Base-by-base conservation (phyloP, 2,797 vertebrate genomes). In the Coccyzus lansbergi region DNA sequence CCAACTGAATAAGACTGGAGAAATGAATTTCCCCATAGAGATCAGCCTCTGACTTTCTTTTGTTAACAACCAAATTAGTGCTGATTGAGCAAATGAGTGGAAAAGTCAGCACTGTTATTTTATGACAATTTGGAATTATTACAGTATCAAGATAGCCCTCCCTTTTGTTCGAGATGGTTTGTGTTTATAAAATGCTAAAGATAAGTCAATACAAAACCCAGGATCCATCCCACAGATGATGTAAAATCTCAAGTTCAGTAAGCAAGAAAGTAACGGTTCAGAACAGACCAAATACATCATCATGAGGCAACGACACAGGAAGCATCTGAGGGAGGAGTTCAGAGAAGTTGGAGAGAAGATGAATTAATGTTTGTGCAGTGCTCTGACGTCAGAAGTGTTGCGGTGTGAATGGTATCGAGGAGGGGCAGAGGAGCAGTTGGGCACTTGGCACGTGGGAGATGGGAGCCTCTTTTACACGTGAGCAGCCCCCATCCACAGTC, bases 11-110 rank as follows among this genome's bases (percentile, higher is more conserved):
- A 81, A 26, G 33, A 44, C 58, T 71, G 78, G 78, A 88, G 56
- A 49, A 83, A 72, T 55, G 68, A 38, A 86, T 94, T 92, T 90
- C 74, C 56, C 71, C 42, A 9, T 80, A 86, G 74, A 67, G 92
- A 80, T 86, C 64, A 60, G 28, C 56, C 29, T 82, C 56, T 60
- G 74, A 15, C 52, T 10, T 88, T 71, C 10, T 34, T 70, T 62
- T 51, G 81, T 63, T 76, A 88, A 55, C 46, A 92, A 36, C 34
- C 79, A 67, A 40, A 20, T 83, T 83, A 59, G 17, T 81, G 59
- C 14, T 34, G 25, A 56, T 48, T 48, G 63, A 74, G 44, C 40
- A 86, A 84, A 60, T 82, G 24, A 26, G 2, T 91, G 74, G 70
- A 88, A 59, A 80, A 83, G 26, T 49, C 33, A 53, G 14, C 2